Evolutionary conservation across 2,113 vertebrate species (phyloP), one percentile per base, ranked within the genome.

Genomic region (Nyctibius bracteatus): DNA sequence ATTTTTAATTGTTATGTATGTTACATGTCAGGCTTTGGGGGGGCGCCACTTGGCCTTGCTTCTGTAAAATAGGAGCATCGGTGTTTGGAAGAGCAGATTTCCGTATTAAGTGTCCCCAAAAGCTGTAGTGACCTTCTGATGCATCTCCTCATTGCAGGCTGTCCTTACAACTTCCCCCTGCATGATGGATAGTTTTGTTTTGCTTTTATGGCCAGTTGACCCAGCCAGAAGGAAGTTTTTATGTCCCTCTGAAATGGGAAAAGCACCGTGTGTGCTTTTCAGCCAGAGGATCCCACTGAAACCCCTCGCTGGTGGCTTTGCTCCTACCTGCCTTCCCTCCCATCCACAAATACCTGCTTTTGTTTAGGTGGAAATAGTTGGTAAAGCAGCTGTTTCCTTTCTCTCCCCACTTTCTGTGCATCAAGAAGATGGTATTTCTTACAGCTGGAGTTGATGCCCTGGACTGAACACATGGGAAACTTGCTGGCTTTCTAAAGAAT

Each of bases 1-100:
- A 95, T 92, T 92, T 91, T 95, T 15, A 81, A 52, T 78, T 94
- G 44, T 83, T 92, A 6, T 66, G 3, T 88, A 66, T 90, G 68
- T 87, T 89, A 52, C 71, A 16, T 91, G 66, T 86, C 47, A 68
- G 88, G 54, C 10, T 24, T 1, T 80, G 78, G 44, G 52, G 83
- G 83, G 65, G 37, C 93, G 77, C 57, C 75, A 49, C 91, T 31
- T 0, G 0, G 58, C 49, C 85, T 66, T 70, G 70, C 78, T n/a
- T 74, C 52, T 94, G 25, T 91, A 20, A 74, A 86, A 30, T 23
- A 33, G 46, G 30, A 91, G 24, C 74, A 79, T 14, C 22, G 28
- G n/a, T 28, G 37, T 83, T 95, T 85, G 54, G 74, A 83, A 81
- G 81, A 46, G 21, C 79, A 39, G 27, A 22, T 73, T 83, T 83